Evolutionary conservation across 2,113 vertebrate species (phyloP).

Genomic region (Amazona vittata): DNA sequence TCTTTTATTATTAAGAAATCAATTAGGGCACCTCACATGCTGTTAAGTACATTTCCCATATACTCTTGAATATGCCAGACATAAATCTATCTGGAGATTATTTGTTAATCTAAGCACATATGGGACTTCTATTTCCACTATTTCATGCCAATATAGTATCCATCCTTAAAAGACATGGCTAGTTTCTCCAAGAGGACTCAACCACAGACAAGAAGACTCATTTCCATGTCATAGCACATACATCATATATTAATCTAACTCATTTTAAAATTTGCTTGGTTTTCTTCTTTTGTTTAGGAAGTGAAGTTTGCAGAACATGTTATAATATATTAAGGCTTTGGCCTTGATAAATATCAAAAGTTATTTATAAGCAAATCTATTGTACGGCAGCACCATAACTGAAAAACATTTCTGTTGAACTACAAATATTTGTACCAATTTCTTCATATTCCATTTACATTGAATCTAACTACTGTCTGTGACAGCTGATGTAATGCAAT

Average conservation of each 20-base stretch:
- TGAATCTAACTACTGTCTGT: not conserved
- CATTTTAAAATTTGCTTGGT: not conserved
- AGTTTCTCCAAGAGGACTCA: not conserved
- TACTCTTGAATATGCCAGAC: not conserved
- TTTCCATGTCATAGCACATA: not conserved
- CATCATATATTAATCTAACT: not conserved
- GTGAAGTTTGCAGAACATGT: not conserved
- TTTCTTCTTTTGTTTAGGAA: not conserved
- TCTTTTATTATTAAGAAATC: not conserved
- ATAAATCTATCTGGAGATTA: not conserved
- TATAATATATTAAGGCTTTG: not conserved
- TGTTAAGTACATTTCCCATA: not conserved
- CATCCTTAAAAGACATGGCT: not conserved
- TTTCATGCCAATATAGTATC: not conserved
- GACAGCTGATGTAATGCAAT: not conserved
- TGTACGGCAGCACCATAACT: not conserved
- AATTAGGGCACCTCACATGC: not conserved
- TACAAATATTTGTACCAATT: not conserved
- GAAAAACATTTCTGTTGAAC: not conserved
- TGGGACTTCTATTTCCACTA: not conserved
- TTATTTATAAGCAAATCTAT: not conserved
- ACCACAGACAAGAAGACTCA: not conserved
- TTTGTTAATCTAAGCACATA: slow-evolving; percentile 18
- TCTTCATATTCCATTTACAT: not conserved
- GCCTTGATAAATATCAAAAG: not conserved